Percentiles rank a stretch among this genome's conserved stretches.
Conservation (phyloP, 2,888 invertebrate species). For the Himalopsyche anomala region DNA sequence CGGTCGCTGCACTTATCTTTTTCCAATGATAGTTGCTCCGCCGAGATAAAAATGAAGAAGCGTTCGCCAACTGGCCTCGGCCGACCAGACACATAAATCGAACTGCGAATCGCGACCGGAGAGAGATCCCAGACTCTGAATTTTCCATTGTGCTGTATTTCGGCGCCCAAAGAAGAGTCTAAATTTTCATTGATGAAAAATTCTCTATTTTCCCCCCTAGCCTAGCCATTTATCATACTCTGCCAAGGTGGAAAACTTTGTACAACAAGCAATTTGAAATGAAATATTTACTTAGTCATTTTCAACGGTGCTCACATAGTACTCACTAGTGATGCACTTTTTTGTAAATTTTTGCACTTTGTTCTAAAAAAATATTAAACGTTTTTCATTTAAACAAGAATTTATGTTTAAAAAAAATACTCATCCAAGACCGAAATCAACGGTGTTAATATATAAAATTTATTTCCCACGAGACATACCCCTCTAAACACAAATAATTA, state of each 20-base stretch:
- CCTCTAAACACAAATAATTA: no score
- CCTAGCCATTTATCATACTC: neutral
- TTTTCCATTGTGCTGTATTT: slow-evolving; percentile 1
- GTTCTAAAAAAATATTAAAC: no score
- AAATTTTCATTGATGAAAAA: neutral
- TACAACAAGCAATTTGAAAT: neutral
- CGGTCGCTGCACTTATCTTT: neutral
- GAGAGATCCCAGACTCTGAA: neutral
- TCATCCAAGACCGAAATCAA: no score
- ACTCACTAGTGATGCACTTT: neutral
- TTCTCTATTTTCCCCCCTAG: neutral
- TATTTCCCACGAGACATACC: no score
- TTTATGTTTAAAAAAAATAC: no score
- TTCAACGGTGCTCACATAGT: neutral
- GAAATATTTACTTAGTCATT: neutral
- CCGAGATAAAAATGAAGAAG: slow-evolving; percentile 18
- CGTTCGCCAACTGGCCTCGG: neutral
- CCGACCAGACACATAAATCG: slow-evolving; percentile 34
- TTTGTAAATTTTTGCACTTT: neutral
- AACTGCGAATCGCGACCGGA: neutral
- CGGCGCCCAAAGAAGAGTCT: neutral
- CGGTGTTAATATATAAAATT: no score
- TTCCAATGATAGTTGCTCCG: neutral
- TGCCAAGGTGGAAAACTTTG: neutral
- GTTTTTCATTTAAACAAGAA: no score